Evolutionary conservation across 1,140 invertebrate genomes (phyloP).

Genomic region (Heterodera schachtii): DNA sequence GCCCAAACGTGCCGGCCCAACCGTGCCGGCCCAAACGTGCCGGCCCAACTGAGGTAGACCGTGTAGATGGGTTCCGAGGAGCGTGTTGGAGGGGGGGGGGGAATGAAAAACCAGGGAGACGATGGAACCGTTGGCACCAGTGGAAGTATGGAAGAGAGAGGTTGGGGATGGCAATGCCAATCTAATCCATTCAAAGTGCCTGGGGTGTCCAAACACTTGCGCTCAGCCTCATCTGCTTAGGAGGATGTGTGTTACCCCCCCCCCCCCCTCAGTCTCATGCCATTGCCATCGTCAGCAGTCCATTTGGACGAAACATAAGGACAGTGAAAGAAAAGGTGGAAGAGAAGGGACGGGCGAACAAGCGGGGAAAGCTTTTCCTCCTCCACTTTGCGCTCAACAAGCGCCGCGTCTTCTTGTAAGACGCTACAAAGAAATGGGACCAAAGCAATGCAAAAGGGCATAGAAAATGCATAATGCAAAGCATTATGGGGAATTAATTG

Average conservation of each 20-base stretch:
- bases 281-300: not conserved
- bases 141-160: not conserved
- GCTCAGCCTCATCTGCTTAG: not conserved
- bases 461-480: not conserved
- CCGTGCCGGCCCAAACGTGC: no score
- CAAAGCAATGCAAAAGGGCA: not conserved
- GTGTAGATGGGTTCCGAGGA: no score
- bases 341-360: not conserved
- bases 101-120: not conserved
- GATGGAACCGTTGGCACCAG: no score
- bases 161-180: not conserved
- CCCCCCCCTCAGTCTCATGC: not conserved
- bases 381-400: conserved; percentile 15
- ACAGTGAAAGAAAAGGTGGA: not conserved
- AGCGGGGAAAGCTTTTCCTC: not conserved
- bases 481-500: not conserved
- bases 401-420: not conserved
- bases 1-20: no score
- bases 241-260: no score
- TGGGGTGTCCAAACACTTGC: not conserved
- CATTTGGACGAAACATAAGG: not conserved
- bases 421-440: not conserved
- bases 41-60: no score
- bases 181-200: not conserved
- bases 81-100: no score